Percentiles rank a stretch among this genome's conserved stretches.
Evolutionary conservation across 37 sponge, comb jelly and placozoan genomes (phyloP).

Genomic region (Hexactinellida sp.): DNA sequence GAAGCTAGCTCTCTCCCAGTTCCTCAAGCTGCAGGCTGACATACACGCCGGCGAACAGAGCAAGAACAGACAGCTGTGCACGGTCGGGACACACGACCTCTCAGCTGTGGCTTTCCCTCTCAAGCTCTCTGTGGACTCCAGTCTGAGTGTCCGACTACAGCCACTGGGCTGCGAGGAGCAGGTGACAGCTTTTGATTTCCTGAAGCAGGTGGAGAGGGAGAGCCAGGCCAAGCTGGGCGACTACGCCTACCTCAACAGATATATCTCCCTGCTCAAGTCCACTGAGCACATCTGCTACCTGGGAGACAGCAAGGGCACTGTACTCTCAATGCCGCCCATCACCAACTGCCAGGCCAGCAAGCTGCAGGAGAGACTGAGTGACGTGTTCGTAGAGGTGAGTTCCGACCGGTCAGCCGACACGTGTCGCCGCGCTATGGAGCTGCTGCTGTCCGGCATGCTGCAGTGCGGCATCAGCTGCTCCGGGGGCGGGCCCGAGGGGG

Average conservation of each 20-base stretch:
- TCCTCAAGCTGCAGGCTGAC: constrained; percentile 67
- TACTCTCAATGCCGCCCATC: constrained; percentile 76
- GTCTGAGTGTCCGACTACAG: constrained; percentile 29
- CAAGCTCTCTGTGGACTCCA: constrained; percentile 20
- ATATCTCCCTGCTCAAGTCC: not conserved
- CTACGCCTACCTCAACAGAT: not conserved
- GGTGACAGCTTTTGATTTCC: constrained; percentile 34
- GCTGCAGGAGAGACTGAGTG: constrained; percentile 23
- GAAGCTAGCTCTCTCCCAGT: constrained; percentile 31
- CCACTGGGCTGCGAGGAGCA: constrained; percentile 43
- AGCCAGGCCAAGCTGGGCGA: not conserved
- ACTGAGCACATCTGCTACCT: constrained; percentile 38
- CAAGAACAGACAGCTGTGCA: constrained; percentile 53
- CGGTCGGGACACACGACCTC: constrained; percentile 80
- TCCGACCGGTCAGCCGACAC: constrained; percentile 43
- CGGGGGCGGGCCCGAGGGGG: not conserved
- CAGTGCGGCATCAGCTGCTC: constrained; percentile 21
- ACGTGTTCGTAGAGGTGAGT: constrained; percentile 72
- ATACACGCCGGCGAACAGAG: constrained; percentile 25
- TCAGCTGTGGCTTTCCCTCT: constrained; percentile 43
- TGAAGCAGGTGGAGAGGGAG: constrained; percentile 37
- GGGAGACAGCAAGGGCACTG: constrained; percentile 33
- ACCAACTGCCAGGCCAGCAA: constrained; percentile 63
- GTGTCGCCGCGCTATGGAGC: constrained; percentile 52
- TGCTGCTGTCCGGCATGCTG: constrained; percentile 42